Evolutionary conservation across 2,888 invertebrate genomes (phyloP).

Genomic region (Lasioglossum lativentre): DNA sequence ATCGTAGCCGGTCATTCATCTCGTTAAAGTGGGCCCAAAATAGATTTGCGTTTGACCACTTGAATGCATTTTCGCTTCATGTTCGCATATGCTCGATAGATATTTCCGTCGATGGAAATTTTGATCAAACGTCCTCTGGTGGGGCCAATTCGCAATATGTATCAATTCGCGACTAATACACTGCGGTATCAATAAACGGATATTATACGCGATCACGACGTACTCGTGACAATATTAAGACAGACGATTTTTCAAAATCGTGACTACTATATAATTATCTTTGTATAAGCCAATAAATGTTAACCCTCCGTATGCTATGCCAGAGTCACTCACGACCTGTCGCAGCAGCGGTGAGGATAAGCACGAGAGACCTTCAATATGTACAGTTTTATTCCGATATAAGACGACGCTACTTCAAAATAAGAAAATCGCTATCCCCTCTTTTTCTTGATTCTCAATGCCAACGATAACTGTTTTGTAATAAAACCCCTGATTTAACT

Average conservation of each 20-base stretch:
- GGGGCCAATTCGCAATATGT: background rate
- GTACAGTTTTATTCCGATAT: too few species aligned
- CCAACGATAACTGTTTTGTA: too few species aligned
- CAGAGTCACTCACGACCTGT: too few species aligned
- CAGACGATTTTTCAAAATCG: background rate
- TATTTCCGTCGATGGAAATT: conserved; percentile 12
- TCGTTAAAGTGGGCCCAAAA: conserved; percentile 14
- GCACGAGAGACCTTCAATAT: too few species aligned
- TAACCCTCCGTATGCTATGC: too few species aligned
- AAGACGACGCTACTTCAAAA: too few species aligned
- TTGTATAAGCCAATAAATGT: background rate
- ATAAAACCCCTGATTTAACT: too few species aligned
- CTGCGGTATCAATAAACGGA: background rate
- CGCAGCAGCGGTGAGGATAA: too few species aligned
- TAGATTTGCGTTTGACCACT: conserved; percentile 18
- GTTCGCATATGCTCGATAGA: conserved; percentile 12
- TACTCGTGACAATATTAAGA: background rate
- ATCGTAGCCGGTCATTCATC: background rate
- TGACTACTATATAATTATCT: background rate
- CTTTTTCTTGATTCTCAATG: too few species aligned
- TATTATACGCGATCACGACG: background rate
- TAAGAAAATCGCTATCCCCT: too few species aligned
- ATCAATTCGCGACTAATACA: background rate
- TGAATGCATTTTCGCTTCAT: conserved; percentile 2
- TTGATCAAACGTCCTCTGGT: background rate